Conservation (phyloP, 2,888 invertebrate genomes). For the Auanema freiburgensis region DNA sequence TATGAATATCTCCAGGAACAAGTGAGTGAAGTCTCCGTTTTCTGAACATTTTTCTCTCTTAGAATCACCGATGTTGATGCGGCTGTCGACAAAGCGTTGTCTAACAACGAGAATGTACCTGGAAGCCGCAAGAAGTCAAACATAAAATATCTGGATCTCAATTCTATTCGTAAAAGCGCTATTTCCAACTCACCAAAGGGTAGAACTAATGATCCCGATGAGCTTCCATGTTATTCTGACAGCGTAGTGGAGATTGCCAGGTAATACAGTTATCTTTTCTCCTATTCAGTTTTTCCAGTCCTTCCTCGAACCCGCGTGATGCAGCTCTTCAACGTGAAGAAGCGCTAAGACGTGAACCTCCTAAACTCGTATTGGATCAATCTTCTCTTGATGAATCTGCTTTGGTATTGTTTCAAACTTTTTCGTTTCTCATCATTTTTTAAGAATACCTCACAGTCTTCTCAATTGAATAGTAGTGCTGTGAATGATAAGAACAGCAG, state of each 20-base stretch:
- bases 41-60: slow-evolving; percentile 1
- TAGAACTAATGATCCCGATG: slow-evolving; percentile 38
- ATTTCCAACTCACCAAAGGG: not conserved
- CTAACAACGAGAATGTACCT: slow-evolving; percentile 26
- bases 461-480: too few relatives aligned
- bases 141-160: slow-evolving; percentile 40
- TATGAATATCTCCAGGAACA: slow-evolving; percentile 4
- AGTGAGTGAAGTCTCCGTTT: not conserved
- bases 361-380: slow-evolving; percentile 1
- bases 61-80: slow-evolving; percentile 34
- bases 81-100: slow-evolving; percentile 30
- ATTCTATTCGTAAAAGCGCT: slow-evolving; percentile 16
- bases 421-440: not conserved
- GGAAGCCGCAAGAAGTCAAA: slow-evolving; percentile 26
- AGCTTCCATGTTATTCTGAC: slow-evolving; percentile 26
- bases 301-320: slow-evolving; percentile 13
- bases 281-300: slow-evolving; percentile 5
- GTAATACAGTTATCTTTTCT: slow-evolving; percentile 1
- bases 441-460: too few relatives aligned
- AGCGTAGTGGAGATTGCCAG: slow-evolving; percentile 10
- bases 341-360: slow-evolving; percentile 16
- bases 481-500: not conserved
- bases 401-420: not conserved
- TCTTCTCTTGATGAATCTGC: not conserved
- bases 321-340: slow-evolving; percentile 16